A percentile compares a stretch with the other conserved stretches of the same genome.
These are phyloP conservation scores for Acipenser oxyrinchus DNA, from an alignment of 2,797 vertebrate species.

Conservation along the genomic window DNA sequence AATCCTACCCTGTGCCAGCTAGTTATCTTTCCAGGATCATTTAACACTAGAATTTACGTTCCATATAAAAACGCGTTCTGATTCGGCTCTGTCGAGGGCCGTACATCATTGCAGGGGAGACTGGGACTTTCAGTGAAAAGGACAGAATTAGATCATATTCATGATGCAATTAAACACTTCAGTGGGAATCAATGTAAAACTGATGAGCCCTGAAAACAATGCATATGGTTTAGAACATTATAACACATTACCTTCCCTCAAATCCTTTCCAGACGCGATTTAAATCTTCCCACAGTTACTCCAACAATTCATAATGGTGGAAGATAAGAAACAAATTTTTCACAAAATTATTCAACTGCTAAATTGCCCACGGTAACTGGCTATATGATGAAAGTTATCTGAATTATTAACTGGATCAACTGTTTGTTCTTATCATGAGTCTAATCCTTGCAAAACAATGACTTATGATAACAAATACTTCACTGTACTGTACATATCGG, in stretches of 20 bases:
- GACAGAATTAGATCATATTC: slow-evolving; percentile 99
- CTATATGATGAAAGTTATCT: slow-evolving; percentile 99
- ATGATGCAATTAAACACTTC: slow-evolving; percentile 99
- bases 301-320: slow-evolving; percentile 91
- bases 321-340: slow-evolving; percentile 97
- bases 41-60: slow-evolving; percentile 79
- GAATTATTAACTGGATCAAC: slow-evolving; percentile 93
- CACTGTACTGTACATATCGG: no score
- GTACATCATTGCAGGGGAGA: slow-evolving; percentile 96
- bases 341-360: slow-evolving; percentile 99
- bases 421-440: slow-evolving; percentile 69
- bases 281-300: slow-evolving; percentile 95
- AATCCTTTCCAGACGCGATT: slow-evolving; percentile 94
- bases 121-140: slow-evolving; percentile 96
- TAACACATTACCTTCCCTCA: slow-evolving; percentile 98
- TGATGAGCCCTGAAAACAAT: slow-evolving; percentile 99
- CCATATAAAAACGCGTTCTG: slow-evolving; percentile 73
- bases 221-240: slow-evolving; percentile 99
- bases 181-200: slow-evolving; percentile 99
- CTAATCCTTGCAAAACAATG: slow-evolving; percentile 31
- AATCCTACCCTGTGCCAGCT: slow-evolving; percentile 65
- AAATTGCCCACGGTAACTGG: slow-evolving; percentile 99
- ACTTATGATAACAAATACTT: no score
- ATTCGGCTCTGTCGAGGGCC: slow-evolving; percentile 79
- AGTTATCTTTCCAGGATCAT: slow-evolving; percentile 78